Evolutionary conservation across 2,113 vertebrate species (phyloP), one percentile per base, ranked within the genome.

Genomic region (Octodon degus): DNA sequence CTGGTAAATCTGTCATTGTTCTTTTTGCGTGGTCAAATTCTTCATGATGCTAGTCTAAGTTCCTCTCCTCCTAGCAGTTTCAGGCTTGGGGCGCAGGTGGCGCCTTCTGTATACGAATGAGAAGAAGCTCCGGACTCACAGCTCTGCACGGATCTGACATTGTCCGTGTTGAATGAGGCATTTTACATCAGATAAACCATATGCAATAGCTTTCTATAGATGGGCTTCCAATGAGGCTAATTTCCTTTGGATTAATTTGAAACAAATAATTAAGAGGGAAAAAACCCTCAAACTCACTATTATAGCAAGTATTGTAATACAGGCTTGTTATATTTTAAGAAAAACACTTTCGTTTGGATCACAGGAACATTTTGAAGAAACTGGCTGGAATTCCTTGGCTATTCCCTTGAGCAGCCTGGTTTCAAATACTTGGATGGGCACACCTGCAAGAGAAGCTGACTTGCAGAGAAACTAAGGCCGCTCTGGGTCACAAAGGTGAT

Each of bases 191-290:
- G 74, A 63, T 90, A 63, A 91, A 86, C 25, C 5, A 17, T 67
- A 53, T 65, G 43, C 40, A 60, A 50, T 68, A 88, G 77, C 27
- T 95, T 60, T 67, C 91, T 74, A 37, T 77, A 65, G 13, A 37
- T 50, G 81, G 50, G 32, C 43, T 92, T 93, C 67, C 30, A 65
- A 32, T 79, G 27, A 58, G 37, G 10, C 50, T 89, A 89, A 37
- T 79, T 96, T 91, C 13, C 34, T 82, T 27, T 95, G 53, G 37
- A 32, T 25, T 91, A 65, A 76, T 65, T 88, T 74, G 83, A 81
- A 70, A n/a, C 76, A 85, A 63, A 10, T 63, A 43, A 40, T 89
- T 85, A 89, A 83, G 70, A 34, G 50, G 77, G 90, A 79, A n/a
- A 68, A 70, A n/a, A 70, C 7, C n/a, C 34, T n/a, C 37, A 68